phyloP scores from a whole-genome alignment of 2,888 invertebrate genomes.

The Xestia ashworthii region DNA sequence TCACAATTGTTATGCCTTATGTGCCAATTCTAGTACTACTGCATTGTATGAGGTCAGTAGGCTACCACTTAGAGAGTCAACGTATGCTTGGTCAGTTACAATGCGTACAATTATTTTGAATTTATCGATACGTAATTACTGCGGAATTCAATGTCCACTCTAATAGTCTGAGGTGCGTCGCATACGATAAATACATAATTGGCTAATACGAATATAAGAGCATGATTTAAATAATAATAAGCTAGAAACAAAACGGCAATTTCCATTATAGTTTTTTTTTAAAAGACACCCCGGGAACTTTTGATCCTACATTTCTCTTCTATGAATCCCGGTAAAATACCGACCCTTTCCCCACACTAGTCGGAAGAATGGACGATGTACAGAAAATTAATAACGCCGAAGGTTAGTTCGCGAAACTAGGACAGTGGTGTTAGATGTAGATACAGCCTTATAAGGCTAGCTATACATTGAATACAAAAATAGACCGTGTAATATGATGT shows the following conservation, averaged over 20 bases:
- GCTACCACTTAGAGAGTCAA: conserved; percentile 16
- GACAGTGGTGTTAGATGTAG: conserved; percentile 66
- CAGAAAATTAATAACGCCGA: conserved; percentile 67
- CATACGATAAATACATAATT: conserved; percentile 30
- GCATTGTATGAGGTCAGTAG: conserved; percentile 12
- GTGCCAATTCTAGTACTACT: conserved; percentile 38
- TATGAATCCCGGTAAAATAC: conserved; percentile 25
- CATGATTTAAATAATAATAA: background rate
- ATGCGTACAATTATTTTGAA: conserved; percentile 42
- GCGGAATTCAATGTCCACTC: conserved; percentile 29
- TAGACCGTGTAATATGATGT: conserved; percentile 59
- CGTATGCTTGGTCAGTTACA: conserved; percentile 7
- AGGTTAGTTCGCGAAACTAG: conserved; percentile 61
- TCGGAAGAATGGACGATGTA: conserved; percentile 53
- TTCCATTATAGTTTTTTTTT: background rate
- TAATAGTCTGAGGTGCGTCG: conserved; percentile 29
- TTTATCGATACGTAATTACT: conserved; percentile 29
- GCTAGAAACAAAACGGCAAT: background rate
- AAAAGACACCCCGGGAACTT: background rate
- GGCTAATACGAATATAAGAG: background rate
- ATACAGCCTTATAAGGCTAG: conserved; percentile 55
- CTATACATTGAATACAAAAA: conserved; percentile 58
- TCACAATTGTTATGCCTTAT: conserved; percentile 43
- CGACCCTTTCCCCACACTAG: conserved; percentile 42
- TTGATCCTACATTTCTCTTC: too few relatives aligned